These are phyloP conservation scores for Drosophila pectinifera DNA, from an alignment of 1,140 invertebrate genomes.

Conservation along the genomic window DNA sequence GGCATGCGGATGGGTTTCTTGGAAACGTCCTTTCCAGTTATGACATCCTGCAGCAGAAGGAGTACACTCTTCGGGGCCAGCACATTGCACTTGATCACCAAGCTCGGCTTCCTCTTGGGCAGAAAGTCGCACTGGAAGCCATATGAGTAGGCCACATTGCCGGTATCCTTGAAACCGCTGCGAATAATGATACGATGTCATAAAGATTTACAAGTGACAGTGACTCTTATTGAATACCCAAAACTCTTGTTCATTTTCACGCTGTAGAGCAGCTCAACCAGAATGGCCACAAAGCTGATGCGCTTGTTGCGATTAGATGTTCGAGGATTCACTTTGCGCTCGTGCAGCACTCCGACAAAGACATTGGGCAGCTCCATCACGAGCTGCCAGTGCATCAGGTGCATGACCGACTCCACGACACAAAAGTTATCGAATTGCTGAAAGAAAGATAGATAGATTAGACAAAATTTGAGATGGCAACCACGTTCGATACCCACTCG, in stretches of 20 bases:
- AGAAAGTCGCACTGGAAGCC: not conserved
- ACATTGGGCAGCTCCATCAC: slow-evolving; percentile 12
- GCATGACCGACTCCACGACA: not conserved
- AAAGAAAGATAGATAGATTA: not conserved
- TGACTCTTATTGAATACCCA: too few relatives aligned
- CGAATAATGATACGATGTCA: not conserved
- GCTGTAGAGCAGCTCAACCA: slow-evolving; percentile 32
- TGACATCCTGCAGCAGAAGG: slow-evolving; percentile 1
- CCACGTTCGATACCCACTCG: slow-evolving; percentile 8
- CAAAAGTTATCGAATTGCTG: slow-evolving; percentile 33
- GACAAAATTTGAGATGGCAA: too few relatives aligned
- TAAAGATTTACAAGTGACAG: too few relatives aligned
- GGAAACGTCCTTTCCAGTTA: slow-evolving; percentile 17
- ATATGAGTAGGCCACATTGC: slow-evolving; percentile 21
- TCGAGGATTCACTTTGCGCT: not conserved
- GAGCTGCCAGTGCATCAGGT: slow-evolving; percentile 32
- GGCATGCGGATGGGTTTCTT: not conserved
- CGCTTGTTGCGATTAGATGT: slow-evolving; percentile 3
- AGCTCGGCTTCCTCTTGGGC: not conserved
- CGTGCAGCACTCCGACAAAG: not conserved
- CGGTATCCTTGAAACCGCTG: slow-evolving; percentile 13
- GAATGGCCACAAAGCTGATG: slow-evolving; percentile 10
- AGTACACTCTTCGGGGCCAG: slow-evolving; percentile 2
- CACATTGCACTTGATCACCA: slow-evolving; percentile 19
- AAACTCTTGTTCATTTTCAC: not conserved